A percentile compares a stretch with the other conserved stretches of the same genome.
These are phyloP conservation scores for Monochamus saltuarius DNA, from an alignment of 1,140 invertebrate genomes.

Conservation along the genomic window DNA sequence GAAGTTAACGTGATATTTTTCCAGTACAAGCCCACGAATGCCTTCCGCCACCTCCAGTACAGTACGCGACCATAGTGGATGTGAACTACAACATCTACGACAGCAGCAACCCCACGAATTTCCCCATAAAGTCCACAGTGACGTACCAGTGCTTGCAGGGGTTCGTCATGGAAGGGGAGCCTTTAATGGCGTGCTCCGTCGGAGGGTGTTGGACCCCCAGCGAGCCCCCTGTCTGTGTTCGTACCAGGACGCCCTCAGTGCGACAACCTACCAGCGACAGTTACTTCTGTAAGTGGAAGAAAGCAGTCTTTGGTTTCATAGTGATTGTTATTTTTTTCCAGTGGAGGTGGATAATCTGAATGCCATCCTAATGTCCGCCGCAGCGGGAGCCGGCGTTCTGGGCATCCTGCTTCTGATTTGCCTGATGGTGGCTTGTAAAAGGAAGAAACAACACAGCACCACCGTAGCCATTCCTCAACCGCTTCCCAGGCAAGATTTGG, in stretches of 20 bases:
- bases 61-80: conserved; percentile 25
- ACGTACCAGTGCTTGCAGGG: conserved; percentile 52
- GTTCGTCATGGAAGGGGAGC: conserved; percentile 51
- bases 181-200: conserved; percentile 49
- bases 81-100: conserved; percentile 22
- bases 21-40: conserved; percentile 37
- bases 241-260: background rate
- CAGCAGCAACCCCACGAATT: conserved; percentile 21
- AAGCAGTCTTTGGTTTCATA: too few relatives aligned
- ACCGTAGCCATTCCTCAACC: conserved; percentile 38
- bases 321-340: conserved; percentile 25
- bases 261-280: background rate
- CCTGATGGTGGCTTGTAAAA: conserved; percentile 45
- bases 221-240: conserved; percentile 39
- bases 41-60: conserved; percentile 35
- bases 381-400: conserved; percentile 50
- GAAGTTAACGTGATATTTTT: conserved; percentile 25
- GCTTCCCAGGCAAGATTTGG: conserved; percentile 32
- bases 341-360: conserved; percentile 40
- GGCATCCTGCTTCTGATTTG: conserved; percentile 49
- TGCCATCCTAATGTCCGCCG: conserved; percentile 47
- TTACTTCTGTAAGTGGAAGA: background rate
- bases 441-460: conserved; percentile 38
- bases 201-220: conserved; percentile 55
- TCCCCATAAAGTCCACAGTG: conserved; percentile 49